phyloP scores from a whole-genome alignment of 2,113 vertebrate genomes.

The Megaleporinus macrocephalus region DNA sequence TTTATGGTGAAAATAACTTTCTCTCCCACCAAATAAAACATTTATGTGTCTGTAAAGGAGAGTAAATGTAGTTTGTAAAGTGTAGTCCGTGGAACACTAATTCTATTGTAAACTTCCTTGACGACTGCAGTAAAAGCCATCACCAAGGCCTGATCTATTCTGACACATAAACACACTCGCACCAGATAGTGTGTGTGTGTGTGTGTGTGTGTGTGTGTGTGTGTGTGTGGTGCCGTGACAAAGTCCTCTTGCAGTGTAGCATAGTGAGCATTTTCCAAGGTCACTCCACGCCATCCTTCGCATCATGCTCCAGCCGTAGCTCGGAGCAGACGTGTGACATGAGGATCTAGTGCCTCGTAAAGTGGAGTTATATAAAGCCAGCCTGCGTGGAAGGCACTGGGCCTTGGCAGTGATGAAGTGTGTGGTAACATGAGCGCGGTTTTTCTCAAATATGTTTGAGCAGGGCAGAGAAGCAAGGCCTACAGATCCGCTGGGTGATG shows the following conservation, averaged over 20 bases:
- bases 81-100: slow-evolving; percentile 3
- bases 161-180: slow-evolving; percentile 17
- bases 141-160: neutral
- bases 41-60: slow-evolving; percentile 9
- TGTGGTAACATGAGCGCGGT: slow-evolving; percentile 45
- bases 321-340: slow-evolving; percentile 38
- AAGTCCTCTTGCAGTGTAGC: slow-evolving; percentile 2
- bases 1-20: slow-evolving; percentile 5
- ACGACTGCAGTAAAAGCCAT: slow-evolving; percentile 23
- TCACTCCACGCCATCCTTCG: slow-evolving; percentile 26
- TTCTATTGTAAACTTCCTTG: slow-evolving; percentile 29
- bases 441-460: slow-evolving; percentile 12
- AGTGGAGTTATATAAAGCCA: slow-evolving; percentile 60
- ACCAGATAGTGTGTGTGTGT: neutral
- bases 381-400: slow-evolving; percentile 54
- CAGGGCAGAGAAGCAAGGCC: neutral
- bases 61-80: slow-evolving; percentile 19
- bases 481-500: slow-evolving; percentile 4
- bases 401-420: slow-evolving; percentile 58
- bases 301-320: slow-evolving; percentile 27
- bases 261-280: slow-evolving; percentile 37
- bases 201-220: neutral
- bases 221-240: slow-evolving; percentile 13
- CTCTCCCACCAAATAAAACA: neutral
- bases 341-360: slow-evolving; percentile 42